Evolutionary conservation across 2,113 vertebrate genomes (phyloP).

Genomic region (Halcyon malimbica): DNA sequence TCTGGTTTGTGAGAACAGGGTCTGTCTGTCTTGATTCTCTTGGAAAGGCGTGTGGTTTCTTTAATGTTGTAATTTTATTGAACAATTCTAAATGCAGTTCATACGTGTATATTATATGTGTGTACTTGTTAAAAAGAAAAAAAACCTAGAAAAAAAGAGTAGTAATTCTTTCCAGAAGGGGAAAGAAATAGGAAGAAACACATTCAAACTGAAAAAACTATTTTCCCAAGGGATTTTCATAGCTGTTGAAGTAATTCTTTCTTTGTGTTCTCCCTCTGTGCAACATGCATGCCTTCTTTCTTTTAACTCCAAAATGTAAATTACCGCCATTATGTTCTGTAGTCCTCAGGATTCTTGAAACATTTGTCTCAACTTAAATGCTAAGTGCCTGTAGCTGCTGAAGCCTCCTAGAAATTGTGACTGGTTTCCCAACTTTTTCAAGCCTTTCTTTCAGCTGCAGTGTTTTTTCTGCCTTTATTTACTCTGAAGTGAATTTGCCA

Average conservation of each 20-base stretch:
- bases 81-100: conserved; percentile 64
- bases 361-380: conserved; percentile 37
- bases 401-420: background rate
- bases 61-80: conserved; percentile 64
- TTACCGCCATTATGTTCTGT: conserved; percentile 44
- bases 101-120: conserved; percentile 61
- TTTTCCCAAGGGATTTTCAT: conserved; percentile 52
- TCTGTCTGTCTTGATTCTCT: background rate
- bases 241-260: conserved; percentile 68
- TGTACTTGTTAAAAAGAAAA: conserved; percentile 31
- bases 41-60: conserved; percentile 56
- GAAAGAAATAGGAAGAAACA: conserved; percentile 53
- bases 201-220: conserved; percentile 44
- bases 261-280: conserved; percentile 61
- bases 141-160: background rate
- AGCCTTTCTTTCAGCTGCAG: background rate
- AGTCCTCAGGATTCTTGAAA: conserved; percentile 34
- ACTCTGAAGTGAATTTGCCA: background rate
- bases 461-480: background rate
- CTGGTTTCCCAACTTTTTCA: background rate
- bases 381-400: background rate
- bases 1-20: conserved; percentile 27
- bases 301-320: conserved; percentile 57
- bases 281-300: conserved; percentile 32
- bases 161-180: conserved; percentile 63